Conservation (phyloP, 2,113 vertebrate species). For the Leucosticte australis region DNA sequence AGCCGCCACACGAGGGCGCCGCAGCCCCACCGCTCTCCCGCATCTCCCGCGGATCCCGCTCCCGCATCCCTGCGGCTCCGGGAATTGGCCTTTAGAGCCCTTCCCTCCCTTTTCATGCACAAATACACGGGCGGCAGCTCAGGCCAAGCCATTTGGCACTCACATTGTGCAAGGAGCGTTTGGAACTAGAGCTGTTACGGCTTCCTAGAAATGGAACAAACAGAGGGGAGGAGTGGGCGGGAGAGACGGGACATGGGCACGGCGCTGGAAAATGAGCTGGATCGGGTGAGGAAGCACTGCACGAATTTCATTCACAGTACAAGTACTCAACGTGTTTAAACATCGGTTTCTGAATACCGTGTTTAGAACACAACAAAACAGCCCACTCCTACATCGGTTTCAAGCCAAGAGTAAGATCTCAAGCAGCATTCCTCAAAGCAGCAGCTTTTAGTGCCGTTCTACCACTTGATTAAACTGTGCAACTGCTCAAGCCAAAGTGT, state of each 20-base stretch:
- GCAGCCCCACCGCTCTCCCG: background rate
- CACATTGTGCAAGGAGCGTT: background rate
- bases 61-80: background rate
- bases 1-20: background rate
- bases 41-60: too few species aligned
- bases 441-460: background rate
- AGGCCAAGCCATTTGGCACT: background rate
- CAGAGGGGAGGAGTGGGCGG: accelerated
- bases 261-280: background rate
- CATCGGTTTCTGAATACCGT: background rate
- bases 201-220: background rate
- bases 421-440: background rate
- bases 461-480: background rate
- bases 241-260: background rate
- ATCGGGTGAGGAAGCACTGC: background rate
- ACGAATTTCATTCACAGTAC: accelerated
- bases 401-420: background rate
- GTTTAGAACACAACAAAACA: background rate
- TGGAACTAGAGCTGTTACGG: background rate
- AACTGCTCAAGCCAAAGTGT: background rate
- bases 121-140: background rate
- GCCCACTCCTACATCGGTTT: background rate
- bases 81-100: background rate
- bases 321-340: background rate
- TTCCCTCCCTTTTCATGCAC: accelerated